Conservation (phyloP, 1,140 invertebrate species). For the Drosophila elegans region DNA sequence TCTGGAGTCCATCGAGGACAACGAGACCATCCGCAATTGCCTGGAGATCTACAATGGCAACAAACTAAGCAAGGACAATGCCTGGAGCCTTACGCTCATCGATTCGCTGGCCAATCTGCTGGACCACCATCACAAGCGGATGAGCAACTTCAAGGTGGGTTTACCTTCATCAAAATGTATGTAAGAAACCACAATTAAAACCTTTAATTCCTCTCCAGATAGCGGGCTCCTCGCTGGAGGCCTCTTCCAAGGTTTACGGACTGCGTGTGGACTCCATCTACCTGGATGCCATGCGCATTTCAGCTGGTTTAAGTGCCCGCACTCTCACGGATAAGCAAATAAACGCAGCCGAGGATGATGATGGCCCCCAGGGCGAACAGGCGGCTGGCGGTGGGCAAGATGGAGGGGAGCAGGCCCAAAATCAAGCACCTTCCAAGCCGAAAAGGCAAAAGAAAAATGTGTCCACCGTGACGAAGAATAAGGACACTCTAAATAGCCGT, state of each 20-base stretch:
- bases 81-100: constrained; percentile 90
- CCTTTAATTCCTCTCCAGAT: constrained; percentile 40
- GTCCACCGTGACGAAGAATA: constrained; percentile 84
- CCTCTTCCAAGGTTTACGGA: constrained; percentile 91
- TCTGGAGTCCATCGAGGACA: constrained; percentile 69
- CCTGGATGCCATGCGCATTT: constrained; percentile 89
- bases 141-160: constrained; percentile 88
- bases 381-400: constrained; percentile 24
- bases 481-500: constrained; percentile 82
- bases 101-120: constrained; percentile 89
- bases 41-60: constrained; percentile 81
- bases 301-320: constrained; percentile 86
- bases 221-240: constrained; percentile 90
- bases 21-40: constrained; percentile 74
- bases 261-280: constrained; percentile 90
- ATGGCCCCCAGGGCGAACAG: constrained; percentile 45
- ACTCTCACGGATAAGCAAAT: constrained; percentile 62
- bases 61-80: constrained; percentile 91
- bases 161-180: too few relatives aligned
- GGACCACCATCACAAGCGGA: constrained; percentile 87
- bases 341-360: constrained; percentile 65
- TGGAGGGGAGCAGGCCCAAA: not conserved
- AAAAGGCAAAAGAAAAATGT: constrained; percentile 77
- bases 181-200: not conserved
- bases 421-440: constrained; percentile 42